Evolutionary conservation across 2,888 invertebrate genomes (phyloP), one percentile per base, ranked within the genome.

Genomic region (Chesias legatella): DNA sequence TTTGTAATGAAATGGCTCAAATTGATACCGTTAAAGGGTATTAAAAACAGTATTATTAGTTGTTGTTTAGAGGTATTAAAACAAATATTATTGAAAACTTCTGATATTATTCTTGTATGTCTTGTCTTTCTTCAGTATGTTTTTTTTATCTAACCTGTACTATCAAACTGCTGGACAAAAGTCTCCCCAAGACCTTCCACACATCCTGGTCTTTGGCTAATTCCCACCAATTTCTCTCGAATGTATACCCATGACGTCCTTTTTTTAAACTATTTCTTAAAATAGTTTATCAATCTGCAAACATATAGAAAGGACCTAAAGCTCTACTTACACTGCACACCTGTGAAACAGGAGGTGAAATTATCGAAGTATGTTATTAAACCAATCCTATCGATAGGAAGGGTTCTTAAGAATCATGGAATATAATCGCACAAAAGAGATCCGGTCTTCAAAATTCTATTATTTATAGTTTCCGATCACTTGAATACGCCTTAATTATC

Each of bases 401-500:
- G 88, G 88, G 82, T 83, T 80, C 71, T 61, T 60, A 64, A 71
- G 69, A 67, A 78, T 75, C 69, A 73, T 76, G 74, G 80, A 79
- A 83, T 85, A 79, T 85, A 79, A 82, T 77, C 56, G 62, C 69
- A 89, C 84, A 88, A 89, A 76, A 64, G 84, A 79, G 79, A 89
- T 89, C 89, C 89, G 89, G 84, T 80, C 72, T 76, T 76, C 76
- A 74, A 73, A 79, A 65, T 81, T 81, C 79, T 80, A 80, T 85
- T 85, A 84, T 85, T 86, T 84, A 85, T 78, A 82, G 79, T 83
- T 86, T 85, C 85, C 85, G 84, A 85, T 84, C 79, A 71, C 72
- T 66, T 89, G 88, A 86, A 86, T 86, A 85, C 79, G 78, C 84
- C 85, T 85, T 89, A 89, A 89, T 89, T 88, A 88, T 86, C 75